Base-by-base conservation (phyloP, 1,140 invertebrate species). In the Megathymus violae region DNA sequence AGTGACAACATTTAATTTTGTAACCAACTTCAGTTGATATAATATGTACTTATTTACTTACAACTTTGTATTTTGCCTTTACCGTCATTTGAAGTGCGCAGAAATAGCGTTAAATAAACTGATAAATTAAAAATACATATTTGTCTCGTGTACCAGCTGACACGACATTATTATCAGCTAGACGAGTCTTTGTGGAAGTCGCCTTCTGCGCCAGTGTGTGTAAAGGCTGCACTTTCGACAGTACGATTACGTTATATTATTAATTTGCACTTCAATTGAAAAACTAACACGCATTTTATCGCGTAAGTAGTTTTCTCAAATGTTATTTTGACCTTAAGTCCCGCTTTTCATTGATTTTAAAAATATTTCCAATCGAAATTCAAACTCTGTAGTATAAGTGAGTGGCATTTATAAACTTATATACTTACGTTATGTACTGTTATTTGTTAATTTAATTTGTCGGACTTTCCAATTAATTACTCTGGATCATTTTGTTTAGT, bases 151-250 rank as follows among this genome's bases (percentile, higher is more conserved):
- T 51, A 69, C 65, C n/a, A n/a, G n/a, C n/a, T 65, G 69, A 69
- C 69, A 64, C 65, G 52, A 67, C 59, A 62, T 60, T 69, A 69
- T 80, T 83, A 88, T 89, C 79, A 77, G 43, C 71, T 67, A 40
- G 25, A 63, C 67, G 64, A 13, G 58, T 73, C 74, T 78, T 79
- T 85, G 81, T 79, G 80, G 66, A 71, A 87, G 82, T 79, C 72
- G 79, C 85, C 89, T 91, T 91, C 88, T 91, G 77, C 82, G 78
- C 88, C 89, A 91, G 89, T 87, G 89, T 80, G 89, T 88, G 87
- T 89, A 91, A 91, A 91, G 89, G 86, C 71, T 64, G 63, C 77
- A n/a, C n/a, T n/a, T n/a, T 84, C 76, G 73, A 85, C 86, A 74
- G 70, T 66, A 63, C 72, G 27, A 47, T 27, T 36, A 34, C 56